These are phyloP conservation scores for Mola mola DNA, from an alignment of 2,113 vertebrate genomes.

Conservation along the genomic window DNA sequence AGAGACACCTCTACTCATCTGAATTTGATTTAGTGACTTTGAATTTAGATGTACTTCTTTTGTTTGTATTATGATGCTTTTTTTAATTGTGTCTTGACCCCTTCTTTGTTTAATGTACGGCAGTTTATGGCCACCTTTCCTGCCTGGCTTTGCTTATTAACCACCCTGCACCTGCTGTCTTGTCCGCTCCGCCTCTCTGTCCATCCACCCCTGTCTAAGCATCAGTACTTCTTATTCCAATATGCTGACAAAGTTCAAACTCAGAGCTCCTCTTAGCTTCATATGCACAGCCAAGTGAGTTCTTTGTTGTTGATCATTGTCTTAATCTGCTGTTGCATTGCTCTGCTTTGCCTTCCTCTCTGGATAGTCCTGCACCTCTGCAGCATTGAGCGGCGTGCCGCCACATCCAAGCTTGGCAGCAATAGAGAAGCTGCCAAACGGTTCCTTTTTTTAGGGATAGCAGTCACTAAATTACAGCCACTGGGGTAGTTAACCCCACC, in stretches of 20 bases:
- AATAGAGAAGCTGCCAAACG: constrained; percentile 71
- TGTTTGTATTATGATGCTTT: no score
- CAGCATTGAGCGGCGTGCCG: constrained; percentile 51
- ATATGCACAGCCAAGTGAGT: background rate
- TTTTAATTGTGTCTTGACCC: no score
- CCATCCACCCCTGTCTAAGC: constrained; percentile 5
- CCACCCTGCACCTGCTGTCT: constrained; percentile 40
- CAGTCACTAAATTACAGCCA: constrained; percentile 85
- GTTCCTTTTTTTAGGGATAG: constrained; percentile 81
- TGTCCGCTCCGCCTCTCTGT: constrained; percentile 1
- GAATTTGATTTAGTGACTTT: no score
- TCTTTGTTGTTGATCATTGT: background rate
- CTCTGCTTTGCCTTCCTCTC: constrained; percentile 33
- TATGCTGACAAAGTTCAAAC: background rate
- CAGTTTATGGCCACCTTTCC: no score
- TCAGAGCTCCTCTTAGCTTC: background rate
- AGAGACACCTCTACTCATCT: no score
- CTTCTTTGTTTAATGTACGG: no score
- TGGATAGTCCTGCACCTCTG: constrained; percentile 45
- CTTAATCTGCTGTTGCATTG: background rate
- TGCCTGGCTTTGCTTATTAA: constrained; percentile 38
- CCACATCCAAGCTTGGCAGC: constrained; percentile 80
- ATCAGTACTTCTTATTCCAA: background rate
- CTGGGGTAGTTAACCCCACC: constrained; percentile 79
- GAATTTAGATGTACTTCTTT: no score